Evolutionary conservation across 2,797 vertebrate species (phyloP).

Genomic region (Pogonophryne albipinna): DNA sequence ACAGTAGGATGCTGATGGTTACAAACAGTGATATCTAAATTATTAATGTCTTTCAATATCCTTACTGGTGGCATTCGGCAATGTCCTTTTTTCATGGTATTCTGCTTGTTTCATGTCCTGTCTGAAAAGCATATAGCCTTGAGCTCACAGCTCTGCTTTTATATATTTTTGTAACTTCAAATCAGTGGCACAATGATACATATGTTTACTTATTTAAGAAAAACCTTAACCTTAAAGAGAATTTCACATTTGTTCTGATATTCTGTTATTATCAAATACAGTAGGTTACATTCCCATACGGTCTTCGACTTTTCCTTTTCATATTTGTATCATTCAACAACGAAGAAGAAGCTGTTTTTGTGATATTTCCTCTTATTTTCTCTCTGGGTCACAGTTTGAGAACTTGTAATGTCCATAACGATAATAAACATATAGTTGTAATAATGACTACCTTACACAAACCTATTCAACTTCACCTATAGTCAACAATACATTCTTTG

Average conservation of each 20-base stretch:
- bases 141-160: background rate
- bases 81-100: constrained; percentile 14
- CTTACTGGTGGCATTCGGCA: constrained; percentile 14
- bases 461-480: background rate
- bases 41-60: constrained; percentile 28
- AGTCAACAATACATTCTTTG: background rate
- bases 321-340: background rate
- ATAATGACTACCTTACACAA: constrained; percentile 1
- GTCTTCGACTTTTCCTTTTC: background rate
- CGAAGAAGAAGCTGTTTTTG: background rate
- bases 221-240: background rate
- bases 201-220: background rate
- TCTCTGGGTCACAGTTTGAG: background rate
- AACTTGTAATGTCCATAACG: background rate
- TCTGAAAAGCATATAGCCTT: background rate
- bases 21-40: background rate
- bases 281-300: background rate
- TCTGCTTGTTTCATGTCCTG: background rate
- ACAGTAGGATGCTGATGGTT: constrained; percentile 7
- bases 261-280: too few relatives aligned
- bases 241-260: background rate
- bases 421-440: constrained; percentile 6
- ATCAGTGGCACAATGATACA: background rate
- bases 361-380: background rate
- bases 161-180: background rate